Percentiles rank a stretch among this genome's conserved stretches.
These are phyloP conservation scores for Tinamus guttatus DNA, from an alignment of 2,113 vertebrate genomes.

Conservation along the genomic window DNA sequence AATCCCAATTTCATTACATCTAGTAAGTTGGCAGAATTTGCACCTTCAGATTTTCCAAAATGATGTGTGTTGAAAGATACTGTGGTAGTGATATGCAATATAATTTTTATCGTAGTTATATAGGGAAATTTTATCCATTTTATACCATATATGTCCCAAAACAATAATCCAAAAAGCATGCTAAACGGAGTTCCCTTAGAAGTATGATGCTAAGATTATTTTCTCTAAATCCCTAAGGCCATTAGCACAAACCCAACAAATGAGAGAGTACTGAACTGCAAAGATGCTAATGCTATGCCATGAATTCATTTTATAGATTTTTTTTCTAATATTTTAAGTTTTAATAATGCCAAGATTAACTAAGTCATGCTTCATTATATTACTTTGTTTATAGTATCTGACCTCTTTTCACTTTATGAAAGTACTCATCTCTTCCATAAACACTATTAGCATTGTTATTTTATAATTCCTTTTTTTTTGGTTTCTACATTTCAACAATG, in stretches of 20 bases:
- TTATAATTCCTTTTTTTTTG: not conserved
- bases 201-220: conserved; percentile 58
- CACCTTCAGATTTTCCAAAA: conserved; percentile 11
- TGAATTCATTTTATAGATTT: conserved; percentile 63
- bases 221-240: conserved; percentile 56
- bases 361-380: conserved; percentile 49
- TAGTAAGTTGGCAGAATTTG: conserved; percentile 17
- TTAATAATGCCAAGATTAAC: conserved; percentile 61
- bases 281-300: conserved; percentile 32
- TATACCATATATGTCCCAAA: conserved; percentile 61
- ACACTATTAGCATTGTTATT: not conserved
- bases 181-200: conserved; percentile 51
- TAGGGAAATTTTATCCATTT: conserved; percentile 41
- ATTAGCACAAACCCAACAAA: conserved; percentile 68
- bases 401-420: conserved; percentile 40
- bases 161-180: conserved; percentile 64
- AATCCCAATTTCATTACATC: conserved; percentile 22
- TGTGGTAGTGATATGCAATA: not conserved
- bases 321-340: conserved; percentile 61
- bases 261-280: conserved; percentile 51
- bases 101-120: conserved; percentile 36
- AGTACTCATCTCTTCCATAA: not conserved
- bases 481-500: not conserved
- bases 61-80: not conserved
- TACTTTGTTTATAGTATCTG: conserved; percentile 32